These are phyloP conservation scores for Synodontis membranacea DNA, from an alignment of 2,113 vertebrate species.

Conservation along the genomic window DNA sequence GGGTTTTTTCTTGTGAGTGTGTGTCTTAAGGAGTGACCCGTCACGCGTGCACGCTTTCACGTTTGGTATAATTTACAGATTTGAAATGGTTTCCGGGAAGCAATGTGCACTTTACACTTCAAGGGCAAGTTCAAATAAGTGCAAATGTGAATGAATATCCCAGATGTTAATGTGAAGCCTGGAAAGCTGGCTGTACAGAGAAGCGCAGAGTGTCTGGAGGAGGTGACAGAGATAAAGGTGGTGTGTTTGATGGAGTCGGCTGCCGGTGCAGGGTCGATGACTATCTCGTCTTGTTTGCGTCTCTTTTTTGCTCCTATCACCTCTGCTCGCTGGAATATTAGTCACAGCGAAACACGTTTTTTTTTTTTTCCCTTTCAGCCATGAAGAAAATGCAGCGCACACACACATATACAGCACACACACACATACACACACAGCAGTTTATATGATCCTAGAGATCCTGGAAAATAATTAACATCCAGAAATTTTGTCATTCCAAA, in stretches of 20 bases:
- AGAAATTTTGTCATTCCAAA: slow-evolving; percentile 71
- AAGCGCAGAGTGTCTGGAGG: slow-evolving; percentile 1
- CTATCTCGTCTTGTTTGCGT: slow-evolving; percentile 45
- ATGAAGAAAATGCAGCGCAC: background rate
- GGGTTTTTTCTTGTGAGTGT: slow-evolving; percentile 45
- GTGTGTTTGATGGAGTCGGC: slow-evolving; percentile 51
- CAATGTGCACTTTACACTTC: background rate
- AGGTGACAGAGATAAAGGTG: slow-evolving; percentile 49
- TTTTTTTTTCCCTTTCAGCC: slow-evolving; percentile 61
- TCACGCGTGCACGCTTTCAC: slow-evolving; percentile 17
- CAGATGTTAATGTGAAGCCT: slow-evolving; percentile 11
- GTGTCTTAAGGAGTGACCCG: background rate
- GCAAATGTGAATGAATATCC: background rate
- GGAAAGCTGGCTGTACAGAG: background rate
- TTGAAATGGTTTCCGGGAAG: background rate
- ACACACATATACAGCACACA: background rate
- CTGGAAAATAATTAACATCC: slow-evolving; percentile 70
- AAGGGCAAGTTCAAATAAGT: background rate
- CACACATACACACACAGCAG: background rate
- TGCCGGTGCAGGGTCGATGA: slow-evolving; percentile 54
- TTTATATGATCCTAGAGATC: slow-evolving; percentile 35
- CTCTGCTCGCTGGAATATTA: slow-evolving; percentile 56
- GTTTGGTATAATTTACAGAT: background rate
- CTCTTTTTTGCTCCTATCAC: slow-evolving; percentile 61
- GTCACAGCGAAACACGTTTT: slow-evolving; percentile 55